These are phyloP conservation scores for Podarcis lilfordi DNA, from an alignment of 2,797 vertebrate species.

Conservation along the genomic window DNA sequence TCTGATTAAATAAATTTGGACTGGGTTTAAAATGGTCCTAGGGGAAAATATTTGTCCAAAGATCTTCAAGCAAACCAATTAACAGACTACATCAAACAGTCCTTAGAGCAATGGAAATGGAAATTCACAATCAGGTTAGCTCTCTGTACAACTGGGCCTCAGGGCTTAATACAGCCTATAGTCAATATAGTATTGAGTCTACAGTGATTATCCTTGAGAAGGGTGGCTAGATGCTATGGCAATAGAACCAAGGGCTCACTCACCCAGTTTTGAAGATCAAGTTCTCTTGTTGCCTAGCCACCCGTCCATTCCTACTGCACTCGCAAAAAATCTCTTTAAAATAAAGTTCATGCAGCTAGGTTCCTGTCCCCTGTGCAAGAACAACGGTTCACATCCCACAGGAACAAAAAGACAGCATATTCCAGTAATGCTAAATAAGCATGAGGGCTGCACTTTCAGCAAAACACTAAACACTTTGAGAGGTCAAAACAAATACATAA, in stretches of 20 bases:
- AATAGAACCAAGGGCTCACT: neutral
- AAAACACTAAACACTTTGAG: neutral
- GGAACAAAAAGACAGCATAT: neutral
- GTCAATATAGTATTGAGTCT: neutral
- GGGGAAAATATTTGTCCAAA: constrained; percentile 49
- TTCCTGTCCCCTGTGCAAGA: neutral
- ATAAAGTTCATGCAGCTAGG: neutral
- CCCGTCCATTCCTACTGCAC: neutral
- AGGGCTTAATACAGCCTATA: neutral
- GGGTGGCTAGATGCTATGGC: neutral
- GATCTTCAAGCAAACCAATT: constrained; percentile 50
- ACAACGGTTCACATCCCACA: neutral
- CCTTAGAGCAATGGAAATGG: neutral
- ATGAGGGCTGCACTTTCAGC: neutral
- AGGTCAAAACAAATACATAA: neutral
- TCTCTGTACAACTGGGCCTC: neutral
- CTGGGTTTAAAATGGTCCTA: constrained; percentile 9
- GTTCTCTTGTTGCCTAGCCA: neutral
- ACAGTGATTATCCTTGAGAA: neutral
- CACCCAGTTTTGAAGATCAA: neutral
- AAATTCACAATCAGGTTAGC: neutral
- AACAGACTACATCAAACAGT: constrained; percentile 21
- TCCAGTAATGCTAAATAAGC: neutral
- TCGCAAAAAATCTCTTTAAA: neutral
- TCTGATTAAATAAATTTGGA: constrained; percentile 48